Evolutionary conservation across 2,113 vertebrate species (phyloP).

Genomic region (Chionomys nivalis): DNA sequence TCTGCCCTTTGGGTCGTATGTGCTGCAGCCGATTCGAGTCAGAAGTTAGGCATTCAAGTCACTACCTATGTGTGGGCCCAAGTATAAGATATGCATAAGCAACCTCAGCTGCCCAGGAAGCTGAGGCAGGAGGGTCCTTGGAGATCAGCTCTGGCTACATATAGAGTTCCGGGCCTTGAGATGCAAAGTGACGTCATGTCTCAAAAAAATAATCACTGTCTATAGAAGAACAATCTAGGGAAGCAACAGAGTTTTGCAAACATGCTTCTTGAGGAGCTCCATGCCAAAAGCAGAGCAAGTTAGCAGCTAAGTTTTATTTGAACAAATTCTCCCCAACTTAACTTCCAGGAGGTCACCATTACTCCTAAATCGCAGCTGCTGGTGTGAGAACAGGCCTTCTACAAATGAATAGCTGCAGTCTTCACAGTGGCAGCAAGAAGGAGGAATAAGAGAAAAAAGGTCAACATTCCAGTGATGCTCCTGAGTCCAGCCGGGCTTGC

Average conservation of each 20-base stretch:
- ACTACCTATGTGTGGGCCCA: background rate
- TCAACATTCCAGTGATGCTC: background rate
- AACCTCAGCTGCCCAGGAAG: background rate
- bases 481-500: constrained; percentile 5
- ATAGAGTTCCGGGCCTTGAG: background rate
- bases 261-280: background rate
- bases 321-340: constrained; percentile 34
- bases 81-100: background rate
- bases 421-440: background rate
- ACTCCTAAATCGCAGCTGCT: background rate
- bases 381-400: background rate
- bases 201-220: background rate
- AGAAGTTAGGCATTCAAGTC: constrained; percentile 19
- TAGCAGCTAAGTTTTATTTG: constrained; percentile 17
- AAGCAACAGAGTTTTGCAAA: constrained; percentile 37
- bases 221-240: background rate
- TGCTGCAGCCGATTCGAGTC: background rate
- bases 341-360: background rate
- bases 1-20: background rate
- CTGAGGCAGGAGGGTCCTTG: background rate
- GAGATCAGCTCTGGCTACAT: background rate
- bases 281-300: constrained; percentile 33
- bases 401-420: background rate
- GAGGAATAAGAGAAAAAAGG: background rate
- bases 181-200: background rate